These are phyloP conservation scores for Andrena minutula DNA, from an alignment of 2,888 invertebrate species.

Conservation along the genomic window DNA sequence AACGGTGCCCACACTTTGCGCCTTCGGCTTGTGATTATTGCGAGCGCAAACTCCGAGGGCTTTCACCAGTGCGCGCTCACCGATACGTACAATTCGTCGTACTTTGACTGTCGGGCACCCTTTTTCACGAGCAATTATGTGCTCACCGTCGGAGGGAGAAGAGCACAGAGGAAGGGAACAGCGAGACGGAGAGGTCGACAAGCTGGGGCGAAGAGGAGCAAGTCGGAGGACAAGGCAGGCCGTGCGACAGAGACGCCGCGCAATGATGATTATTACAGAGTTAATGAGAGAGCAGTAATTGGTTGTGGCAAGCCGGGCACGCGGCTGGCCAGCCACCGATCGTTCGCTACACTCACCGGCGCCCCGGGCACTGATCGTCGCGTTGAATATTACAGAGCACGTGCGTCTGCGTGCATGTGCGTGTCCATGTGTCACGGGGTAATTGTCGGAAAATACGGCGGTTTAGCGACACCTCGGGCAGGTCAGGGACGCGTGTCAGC, in stretches of 20 bases:
- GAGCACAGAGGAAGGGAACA: background rate
- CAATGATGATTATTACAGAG: slow-evolving; percentile 75
- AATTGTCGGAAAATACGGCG: slow-evolving; percentile 73
- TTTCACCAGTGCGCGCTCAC: slow-evolving; percentile 32
- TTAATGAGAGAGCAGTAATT: slow-evolving; percentile 83
- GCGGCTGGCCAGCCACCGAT: slow-evolving; percentile 65
- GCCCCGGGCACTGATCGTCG: slow-evolving; percentile 62
- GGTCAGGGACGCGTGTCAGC: slow-evolving; percentile 56
- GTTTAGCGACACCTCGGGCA: slow-evolving; percentile 66
- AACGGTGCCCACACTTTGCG: slow-evolving; percentile 20
- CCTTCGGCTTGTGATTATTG: slow-evolving; percentile 36
- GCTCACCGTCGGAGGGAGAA: slow-evolving; percentile 15
- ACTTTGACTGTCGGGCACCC: slow-evolving; percentile 41
- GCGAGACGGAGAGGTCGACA: background rate
- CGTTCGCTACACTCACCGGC: slow-evolving; percentile 62
- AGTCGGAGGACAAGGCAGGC: background rate
- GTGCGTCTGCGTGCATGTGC: slow-evolving; percentile 13
- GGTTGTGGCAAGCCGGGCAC: slow-evolving; percentile 78
- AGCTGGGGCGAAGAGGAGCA: background rate
- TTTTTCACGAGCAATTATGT: slow-evolving; percentile 61
- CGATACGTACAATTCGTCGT: slow-evolving; percentile 27
- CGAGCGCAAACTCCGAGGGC: slow-evolving; percentile 13
- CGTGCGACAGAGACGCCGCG: slow-evolving; percentile 32
- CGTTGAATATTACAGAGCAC: slow-evolving; percentile 62
- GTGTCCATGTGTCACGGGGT: slow-evolving; percentile 57